phyloP scores from a whole-genome alignment of 1,140 invertebrate genomes.

The Platorchestia sp. region DNA sequence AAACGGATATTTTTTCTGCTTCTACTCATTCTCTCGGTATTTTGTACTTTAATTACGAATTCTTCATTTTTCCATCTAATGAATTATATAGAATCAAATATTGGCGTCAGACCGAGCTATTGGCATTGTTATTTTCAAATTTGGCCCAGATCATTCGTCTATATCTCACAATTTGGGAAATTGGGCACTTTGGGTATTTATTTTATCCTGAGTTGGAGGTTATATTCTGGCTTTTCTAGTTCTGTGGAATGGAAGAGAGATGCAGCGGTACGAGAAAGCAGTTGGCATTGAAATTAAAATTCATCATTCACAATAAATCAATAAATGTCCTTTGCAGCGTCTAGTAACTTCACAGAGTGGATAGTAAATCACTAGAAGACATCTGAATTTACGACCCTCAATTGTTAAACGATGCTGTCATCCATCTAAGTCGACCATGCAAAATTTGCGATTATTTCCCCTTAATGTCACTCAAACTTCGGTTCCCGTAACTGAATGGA shows the following conservation, averaged over 20 bases:
- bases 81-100: too few species aligned
- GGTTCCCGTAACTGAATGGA: background rate
- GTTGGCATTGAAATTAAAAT: background rate
- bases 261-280: background rate
- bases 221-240: background rate
- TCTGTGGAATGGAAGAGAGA: background rate
- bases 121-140: too few species aligned
- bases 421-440: background rate
- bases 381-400: background rate
- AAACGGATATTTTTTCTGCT: too few species aligned
- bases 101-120: too few species aligned
- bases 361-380: background rate
- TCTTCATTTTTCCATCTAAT: too few species aligned
- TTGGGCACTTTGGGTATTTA: too few species aligned
- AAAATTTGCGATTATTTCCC: background rate
- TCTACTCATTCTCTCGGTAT: too few species aligned
- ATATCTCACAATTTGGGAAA: too few species aligned
- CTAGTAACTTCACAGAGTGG: background rate
- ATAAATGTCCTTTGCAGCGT: background rate
- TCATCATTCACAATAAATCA: background rate
- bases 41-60: too few species aligned
- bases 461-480: background rate
- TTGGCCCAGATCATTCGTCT: too few species aligned
- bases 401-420: background rate
- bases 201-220: too few species aligned